Evolutionary conservation across 2,113 vertebrate genomes (phyloP), one percentile per base, ranked within the genome.

Genomic region (Gnathonemus longibarbis): DNA sequence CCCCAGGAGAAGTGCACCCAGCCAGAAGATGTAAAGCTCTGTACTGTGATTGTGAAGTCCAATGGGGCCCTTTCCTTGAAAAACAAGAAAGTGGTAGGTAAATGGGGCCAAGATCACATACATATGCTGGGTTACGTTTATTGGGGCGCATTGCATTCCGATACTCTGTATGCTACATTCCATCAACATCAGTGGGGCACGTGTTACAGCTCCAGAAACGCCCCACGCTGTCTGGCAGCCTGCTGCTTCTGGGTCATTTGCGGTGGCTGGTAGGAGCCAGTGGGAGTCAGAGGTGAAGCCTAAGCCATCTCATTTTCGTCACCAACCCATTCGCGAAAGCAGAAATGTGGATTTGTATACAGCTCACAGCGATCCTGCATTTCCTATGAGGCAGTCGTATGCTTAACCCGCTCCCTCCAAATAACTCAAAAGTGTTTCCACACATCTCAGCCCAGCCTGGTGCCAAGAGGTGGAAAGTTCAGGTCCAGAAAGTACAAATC

Each of bases 1-100:
- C 56, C 92, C 95, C 95, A 99, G 98, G 97, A 98, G 96, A 99
- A 97, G 95, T 99, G 97, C 94, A 97, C 98, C 94, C 98, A 99
- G 95, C 98, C 98, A 58, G 98, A 99, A 95, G 98, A 99, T 93
- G 97, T 98, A 95, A 98, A 97, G 95, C 96, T 99, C 94, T 99
- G 98, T 95, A 97, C 98, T 80, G 96, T 99, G 95, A 96, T 98
- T 95, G 97, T 98, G 94, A 99, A 98, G 96, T 97, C 98, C 95
- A 99, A 98, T 91, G 98, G 98, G 95, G 98, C 96, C 93, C 98
- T 98, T 95, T 97, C 97, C 93, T 95, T 97, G 95, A 98, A 97
- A 95, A 99, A 98, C 95, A 97, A 97, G 95, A 98, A 98, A 97
- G 96, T 97, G 97, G 98, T 99, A 94, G 95, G 97, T 94, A n/a